Conservation (phyloP, 92 coral and sea anemone species). For the Pocillopora meandrina region DNA sequence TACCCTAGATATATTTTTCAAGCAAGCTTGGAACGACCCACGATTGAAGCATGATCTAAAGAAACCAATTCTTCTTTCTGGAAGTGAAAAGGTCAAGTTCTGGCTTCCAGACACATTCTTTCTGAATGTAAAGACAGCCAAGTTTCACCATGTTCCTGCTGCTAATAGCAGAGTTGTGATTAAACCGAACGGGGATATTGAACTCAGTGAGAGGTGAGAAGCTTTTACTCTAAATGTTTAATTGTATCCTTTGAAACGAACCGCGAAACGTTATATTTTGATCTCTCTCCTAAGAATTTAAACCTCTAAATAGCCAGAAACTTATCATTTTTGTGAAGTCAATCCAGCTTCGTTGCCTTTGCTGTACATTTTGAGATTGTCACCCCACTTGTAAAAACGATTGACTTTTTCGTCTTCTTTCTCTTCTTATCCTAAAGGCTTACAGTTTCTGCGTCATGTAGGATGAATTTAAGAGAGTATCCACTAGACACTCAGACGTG, state of each 20-base stretch:
- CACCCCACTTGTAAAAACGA: background rate
- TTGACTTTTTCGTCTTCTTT: background rate
- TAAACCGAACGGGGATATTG: slow-evolving; percentile 75
- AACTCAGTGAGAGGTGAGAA: slow-evolving; percentile 86
- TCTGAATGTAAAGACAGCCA: slow-evolving; percentile 89
- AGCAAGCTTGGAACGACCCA: slow-evolving; percentile 97
- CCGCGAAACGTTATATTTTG: background rate
- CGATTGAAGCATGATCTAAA: slow-evolving; percentile 67
- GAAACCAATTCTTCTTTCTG: slow-evolving; percentile 72
- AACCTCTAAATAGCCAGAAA: background rate
- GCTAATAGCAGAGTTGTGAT: slow-evolving; percentile 83
- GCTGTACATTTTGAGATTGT: too few relatives aligned
- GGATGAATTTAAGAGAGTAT: slow-evolving; percentile 84
- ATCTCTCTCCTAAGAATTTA: background rate
- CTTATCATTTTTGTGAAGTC: too few relatives aligned
- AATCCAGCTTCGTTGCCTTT: too few relatives aligned
- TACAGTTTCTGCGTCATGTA: slow-evolving; percentile 91
- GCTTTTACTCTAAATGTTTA: background rate
- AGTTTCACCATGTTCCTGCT: slow-evolving; percentile 82
- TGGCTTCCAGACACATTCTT: slow-evolving; percentile 99
- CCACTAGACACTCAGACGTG: slow-evolving; percentile 94
- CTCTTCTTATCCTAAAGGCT: slow-evolving; percentile 49
- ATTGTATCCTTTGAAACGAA: background rate
- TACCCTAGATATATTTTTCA: slow-evolving; percentile 88
- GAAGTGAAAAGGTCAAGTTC: slow-evolving; percentile 70